Conservation (phyloP, 2,113 vertebrate genomes). For the Sebastes fasciatus region DNA sequence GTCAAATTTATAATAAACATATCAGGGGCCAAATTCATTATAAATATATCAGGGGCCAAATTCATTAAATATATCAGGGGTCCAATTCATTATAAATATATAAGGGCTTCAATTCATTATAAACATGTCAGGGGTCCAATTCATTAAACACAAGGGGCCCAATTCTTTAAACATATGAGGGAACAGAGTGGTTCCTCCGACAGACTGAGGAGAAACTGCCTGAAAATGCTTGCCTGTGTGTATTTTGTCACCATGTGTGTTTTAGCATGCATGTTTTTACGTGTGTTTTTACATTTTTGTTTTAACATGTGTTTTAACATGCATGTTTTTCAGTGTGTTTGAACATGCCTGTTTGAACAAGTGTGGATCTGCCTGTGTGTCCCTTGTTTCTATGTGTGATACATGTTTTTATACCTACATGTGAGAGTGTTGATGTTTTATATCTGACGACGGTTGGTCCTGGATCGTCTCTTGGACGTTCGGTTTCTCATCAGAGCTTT, state of each 20-base stretch:
- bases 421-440: slow-evolving; percentile 11
- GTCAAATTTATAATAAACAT: not conserved
- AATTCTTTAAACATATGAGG: too few relatives aligned
- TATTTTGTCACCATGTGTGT: too few relatives aligned
- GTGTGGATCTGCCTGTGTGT: not conserved
- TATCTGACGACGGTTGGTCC: slow-evolving; percentile 64
- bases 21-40: not conserved
- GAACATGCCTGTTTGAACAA: not conserved
- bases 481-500: slow-evolving; percentile 49
- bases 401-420: slow-evolving; percentile 39
- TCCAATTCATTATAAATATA: too few relatives aligned
- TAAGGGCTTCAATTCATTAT: too few relatives aligned
- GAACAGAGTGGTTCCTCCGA: too few relatives aligned
- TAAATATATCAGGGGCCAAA: not conserved
- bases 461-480: slow-evolving; percentile 64
- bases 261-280: too few relatives aligned
- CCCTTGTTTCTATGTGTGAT: not conserved
- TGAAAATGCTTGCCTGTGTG: too few relatives aligned
- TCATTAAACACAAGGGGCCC: too few relatives aligned
- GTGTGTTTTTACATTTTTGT: too few relatives aligned
- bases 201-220: too few relatives aligned
- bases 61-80: not conserved
- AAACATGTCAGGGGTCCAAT: too few relatives aligned
- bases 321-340: not conserved
- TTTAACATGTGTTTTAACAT: too few relatives aligned